These are phyloP conservation scores for Halichoeres trimaculatus DNA, from an alignment of 2,113 vertebrate genomes.

Conservation along the genomic window DNA sequence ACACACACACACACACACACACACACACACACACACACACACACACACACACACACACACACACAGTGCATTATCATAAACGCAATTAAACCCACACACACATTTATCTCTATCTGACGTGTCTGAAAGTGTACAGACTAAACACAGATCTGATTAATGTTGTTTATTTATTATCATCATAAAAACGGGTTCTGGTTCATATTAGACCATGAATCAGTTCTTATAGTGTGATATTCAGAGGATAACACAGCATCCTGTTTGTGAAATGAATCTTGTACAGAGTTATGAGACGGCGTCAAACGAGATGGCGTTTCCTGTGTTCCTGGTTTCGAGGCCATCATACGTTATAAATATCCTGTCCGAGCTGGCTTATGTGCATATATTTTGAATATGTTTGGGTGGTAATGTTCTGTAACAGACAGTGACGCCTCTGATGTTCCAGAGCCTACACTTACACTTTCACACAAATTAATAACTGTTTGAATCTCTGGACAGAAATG, in stretches of 20 bases:
- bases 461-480: not conserved
- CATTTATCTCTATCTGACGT: not conserved
- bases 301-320: not conserved
- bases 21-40: not conserved
- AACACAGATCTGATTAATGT: not conserved
- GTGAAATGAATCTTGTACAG: no score
- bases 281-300: no score
- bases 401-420: slow-evolving; percentile 1
- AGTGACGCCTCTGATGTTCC: not conserved
- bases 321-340: slow-evolving; percentile 9
- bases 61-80: not conserved
- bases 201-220: slow-evolving; percentile 8
- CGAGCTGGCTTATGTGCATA: not conserved
- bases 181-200: slow-evolving; percentile 1
- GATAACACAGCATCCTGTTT: not conserved
- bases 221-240: not conserved
- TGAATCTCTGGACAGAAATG: not conserved
- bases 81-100: not conserved
- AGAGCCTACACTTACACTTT: not conserved
- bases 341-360: no score
- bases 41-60: not conserved
- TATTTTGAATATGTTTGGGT: not conserved
- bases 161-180: not conserved
- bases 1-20: slow-evolving; percentile 3
- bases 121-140: not conserved